These are phyloP conservation scores for Bibio marci DNA, from an alignment of 2,888 invertebrate genomes.

Conservation along the genomic window DNA sequence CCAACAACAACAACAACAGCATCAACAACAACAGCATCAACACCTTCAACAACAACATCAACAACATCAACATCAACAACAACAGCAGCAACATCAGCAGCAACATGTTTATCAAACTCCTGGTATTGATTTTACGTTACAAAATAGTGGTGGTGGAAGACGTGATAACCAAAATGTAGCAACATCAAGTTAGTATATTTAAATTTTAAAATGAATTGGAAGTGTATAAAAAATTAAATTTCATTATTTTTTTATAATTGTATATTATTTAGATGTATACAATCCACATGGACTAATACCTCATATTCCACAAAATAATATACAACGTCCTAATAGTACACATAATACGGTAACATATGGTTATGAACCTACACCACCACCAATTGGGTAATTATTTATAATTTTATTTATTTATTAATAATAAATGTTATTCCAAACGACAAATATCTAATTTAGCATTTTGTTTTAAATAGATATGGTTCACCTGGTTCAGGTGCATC, in stretches of 20 bases:
- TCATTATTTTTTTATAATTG: neutral
- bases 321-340: conserved; percentile 45
- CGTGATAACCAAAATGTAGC: neutral
- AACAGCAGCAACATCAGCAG: conserved; percentile 7
- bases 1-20: conserved; percentile 18
- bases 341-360: conserved; percentile 48
- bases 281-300: conserved; percentile 22
- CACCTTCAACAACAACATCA: too few species aligned
- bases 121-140: conserved; percentile 58
- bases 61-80: conserved; percentile 7
- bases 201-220: too few species aligned
- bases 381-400: conserved; percentile 18
- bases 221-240: too few species aligned
- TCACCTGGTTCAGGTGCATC: conserved; percentile 43
- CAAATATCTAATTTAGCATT: conserved; percentile 3
- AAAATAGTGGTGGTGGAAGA: conserved; percentile 23
- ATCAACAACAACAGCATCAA: conserved; percentile 13
- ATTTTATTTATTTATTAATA: neutral
- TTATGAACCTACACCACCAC: conserved; percentile 63
- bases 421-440: conserved; percentile 1
- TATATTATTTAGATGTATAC: conserved; percentile 10
- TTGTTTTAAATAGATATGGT: conserved; percentile 19
- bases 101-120: conserved; percentile 28
- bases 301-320: conserved; percentile 28
- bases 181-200: neutral